Evolutionary conservation across 1,140 invertebrate species (phyloP), one percentile per base, ranked within the genome.

Genomic region (Stegodyphus mimosarum): DNA sequence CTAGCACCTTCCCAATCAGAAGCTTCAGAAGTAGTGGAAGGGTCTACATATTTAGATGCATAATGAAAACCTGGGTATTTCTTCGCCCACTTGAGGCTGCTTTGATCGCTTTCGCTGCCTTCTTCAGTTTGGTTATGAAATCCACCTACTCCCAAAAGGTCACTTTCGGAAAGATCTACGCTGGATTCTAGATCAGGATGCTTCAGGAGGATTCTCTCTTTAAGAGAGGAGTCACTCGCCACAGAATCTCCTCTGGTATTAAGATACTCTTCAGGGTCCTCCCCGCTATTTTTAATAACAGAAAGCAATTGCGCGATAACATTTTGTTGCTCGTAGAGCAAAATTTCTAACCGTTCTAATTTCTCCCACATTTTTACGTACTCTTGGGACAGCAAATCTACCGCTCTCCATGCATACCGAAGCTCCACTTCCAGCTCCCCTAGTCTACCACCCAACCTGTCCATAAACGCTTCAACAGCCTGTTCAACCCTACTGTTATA

Each of bases 321-420:
- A 86, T 94, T 94, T 89, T 97, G 96, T 90, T 98, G 96, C 89
- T 97, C 95, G 88, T 94, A 95, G 1, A 97, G 92, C 67, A 98
- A 92, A 63, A 95, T 93, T 90, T 98, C 96, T n/a, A 97, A 91
- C 90, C 96, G 96, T 89, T 98, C 96, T 70, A 98, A 92, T 76
- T 96, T 92, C 89, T 96, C 95, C 96, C 96, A 97, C 94, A 98
- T 98, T 89, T 96, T 95, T 15, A 96, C 95, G 88, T 97, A 98
- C 89, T 98, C 96, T 88, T 96, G 95, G 18, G 95, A 97, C 7
- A 98, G 92, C 60, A 97, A 92, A 89, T 97, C 96, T 76, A 98
- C 91, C 3, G 96, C 95, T 86, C 96, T 92, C 96, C 96, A 98
- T 1, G 96, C 96, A 89, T 96, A 97, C 87, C 96, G 95, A 18